Evolutionary conservation across 2,888 invertebrate genomes (phyloP).

Genomic region (Sarcophaga caerulescens): DNA sequence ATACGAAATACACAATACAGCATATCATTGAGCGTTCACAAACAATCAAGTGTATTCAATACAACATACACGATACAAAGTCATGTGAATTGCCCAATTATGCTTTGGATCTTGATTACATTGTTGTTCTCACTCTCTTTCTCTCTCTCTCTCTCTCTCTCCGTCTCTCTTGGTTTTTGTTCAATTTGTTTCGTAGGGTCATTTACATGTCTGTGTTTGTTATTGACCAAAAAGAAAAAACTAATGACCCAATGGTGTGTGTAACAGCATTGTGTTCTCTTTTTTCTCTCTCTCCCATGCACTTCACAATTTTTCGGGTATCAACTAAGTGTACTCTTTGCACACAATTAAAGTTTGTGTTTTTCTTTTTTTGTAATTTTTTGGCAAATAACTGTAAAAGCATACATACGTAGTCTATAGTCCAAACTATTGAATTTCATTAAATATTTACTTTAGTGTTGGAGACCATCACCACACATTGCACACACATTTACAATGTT

Average conservation of each 20-base stretch:
- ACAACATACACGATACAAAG: too few species aligned
- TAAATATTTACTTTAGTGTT: conserved; percentile 51
- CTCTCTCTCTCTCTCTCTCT: neutral
- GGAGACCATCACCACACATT: neutral
- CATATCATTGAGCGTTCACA: too few species aligned
- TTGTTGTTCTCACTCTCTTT: neutral
- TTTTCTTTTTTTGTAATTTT: neutral
- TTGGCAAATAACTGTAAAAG: neutral
- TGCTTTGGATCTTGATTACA: too few species aligned
- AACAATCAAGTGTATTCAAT: too few species aligned
- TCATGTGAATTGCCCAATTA: too few species aligned
- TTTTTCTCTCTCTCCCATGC: neutral
- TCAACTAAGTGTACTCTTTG: neutral
- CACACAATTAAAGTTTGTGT: neutral
- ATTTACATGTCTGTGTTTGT: conserved; percentile 53
- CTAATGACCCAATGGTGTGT: conserved; percentile 53
- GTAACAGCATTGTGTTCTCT: neutral
- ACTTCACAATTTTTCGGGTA: neutral
- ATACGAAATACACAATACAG: too few species aligned
- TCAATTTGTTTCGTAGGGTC: conserved; percentile 23
- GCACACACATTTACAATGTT: conserved; percentile 3
- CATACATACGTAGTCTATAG: neutral
- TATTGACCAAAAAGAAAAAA: conserved; percentile 38
- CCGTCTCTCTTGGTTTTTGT: neutral
- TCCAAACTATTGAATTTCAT: conserved; percentile 41